phyloP scores from a whole-genome alignment of 1,140 invertebrate species.

The Panagrolaimus sp. region DNA sequence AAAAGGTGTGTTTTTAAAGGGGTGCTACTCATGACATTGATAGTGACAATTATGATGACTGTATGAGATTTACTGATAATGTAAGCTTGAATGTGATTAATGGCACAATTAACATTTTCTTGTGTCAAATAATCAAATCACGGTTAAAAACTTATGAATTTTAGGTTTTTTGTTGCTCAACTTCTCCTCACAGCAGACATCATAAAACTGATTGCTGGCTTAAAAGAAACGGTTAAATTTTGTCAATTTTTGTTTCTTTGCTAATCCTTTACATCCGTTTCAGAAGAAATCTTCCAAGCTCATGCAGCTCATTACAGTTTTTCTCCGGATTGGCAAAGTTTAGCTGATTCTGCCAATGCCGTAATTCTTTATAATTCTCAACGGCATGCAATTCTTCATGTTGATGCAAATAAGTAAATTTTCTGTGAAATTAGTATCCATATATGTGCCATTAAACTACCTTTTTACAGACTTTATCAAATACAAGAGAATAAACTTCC shows the following conservation, averaged over 20 bases:
- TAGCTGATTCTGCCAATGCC: background rate
- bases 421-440: background rate
- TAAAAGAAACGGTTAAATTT: background rate
- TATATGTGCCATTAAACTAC: background rate
- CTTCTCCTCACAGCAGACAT: slow-evolving; percentile 1
- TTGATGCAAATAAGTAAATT: background rate
- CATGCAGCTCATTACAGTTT: background rate
- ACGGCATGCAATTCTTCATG: background rate
- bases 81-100: background rate
- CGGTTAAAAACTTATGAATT: no score
- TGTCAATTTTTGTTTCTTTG: background rate
- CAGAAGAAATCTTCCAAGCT: background rate
- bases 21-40: background rate
- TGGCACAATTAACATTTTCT: no score
- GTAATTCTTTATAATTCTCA: slow-evolving; percentile 8
- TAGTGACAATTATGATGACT: slow-evolving; percentile 4
- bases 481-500: slow-evolving; percentile 2
- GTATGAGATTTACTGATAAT: slow-evolving; percentile 11
- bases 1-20: no score
- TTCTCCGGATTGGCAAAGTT: background rate
- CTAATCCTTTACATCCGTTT: background rate
- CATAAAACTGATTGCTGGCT: slow-evolving; percentile 6
- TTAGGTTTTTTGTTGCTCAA: background rate
- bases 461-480: background rate
- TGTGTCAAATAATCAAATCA: no score